Conservation (phyloP, 2,797 vertebrate genomes). For the Delichon dasypus region DNA sequence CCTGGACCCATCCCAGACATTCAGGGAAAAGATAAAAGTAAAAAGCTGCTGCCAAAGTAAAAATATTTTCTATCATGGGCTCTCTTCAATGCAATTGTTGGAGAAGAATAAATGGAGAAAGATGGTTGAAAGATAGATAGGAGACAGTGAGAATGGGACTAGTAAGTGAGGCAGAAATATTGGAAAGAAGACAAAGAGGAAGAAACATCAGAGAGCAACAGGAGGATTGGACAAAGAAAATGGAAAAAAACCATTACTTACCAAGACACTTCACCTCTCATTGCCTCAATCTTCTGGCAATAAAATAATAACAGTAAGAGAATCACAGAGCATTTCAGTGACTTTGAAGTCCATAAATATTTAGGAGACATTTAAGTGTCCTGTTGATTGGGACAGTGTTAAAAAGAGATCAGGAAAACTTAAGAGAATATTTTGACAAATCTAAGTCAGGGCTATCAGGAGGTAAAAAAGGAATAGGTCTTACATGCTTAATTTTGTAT, state of each 20-base stretch:
- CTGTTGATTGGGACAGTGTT: neutral
- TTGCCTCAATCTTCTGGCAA: neutral
- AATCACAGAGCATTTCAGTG: neutral
- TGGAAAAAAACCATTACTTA: neutral
- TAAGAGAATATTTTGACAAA: neutral
- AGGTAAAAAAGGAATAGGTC: neutral
- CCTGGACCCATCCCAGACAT: constrained; percentile 31
- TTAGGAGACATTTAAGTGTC: neutral
- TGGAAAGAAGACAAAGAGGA: constrained; percentile 28
- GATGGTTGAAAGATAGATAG: neutral
- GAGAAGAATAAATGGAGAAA: constrained; percentile 42
- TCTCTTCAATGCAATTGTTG: constrained; percentile 1
- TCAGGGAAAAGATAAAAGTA: constrained; percentile 39
- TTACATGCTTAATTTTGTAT: neutral
- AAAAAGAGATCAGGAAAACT: constrained; percentile 1
- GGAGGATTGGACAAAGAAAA: neutral
- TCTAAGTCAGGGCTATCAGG: neutral
- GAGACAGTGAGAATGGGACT: neutral
- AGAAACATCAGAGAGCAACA: constrained; percentile 13
- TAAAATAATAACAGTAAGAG: constrained; percentile 23
- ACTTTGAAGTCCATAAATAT: constrained; percentile 29
- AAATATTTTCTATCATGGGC: neutral
- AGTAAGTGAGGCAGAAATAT: neutral
- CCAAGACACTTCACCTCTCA: neutral
- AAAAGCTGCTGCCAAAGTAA: constrained; percentile 32